Conservation (phyloP, 1,140 invertebrate species). For the Neomicropteryx cornuta region DNA sequence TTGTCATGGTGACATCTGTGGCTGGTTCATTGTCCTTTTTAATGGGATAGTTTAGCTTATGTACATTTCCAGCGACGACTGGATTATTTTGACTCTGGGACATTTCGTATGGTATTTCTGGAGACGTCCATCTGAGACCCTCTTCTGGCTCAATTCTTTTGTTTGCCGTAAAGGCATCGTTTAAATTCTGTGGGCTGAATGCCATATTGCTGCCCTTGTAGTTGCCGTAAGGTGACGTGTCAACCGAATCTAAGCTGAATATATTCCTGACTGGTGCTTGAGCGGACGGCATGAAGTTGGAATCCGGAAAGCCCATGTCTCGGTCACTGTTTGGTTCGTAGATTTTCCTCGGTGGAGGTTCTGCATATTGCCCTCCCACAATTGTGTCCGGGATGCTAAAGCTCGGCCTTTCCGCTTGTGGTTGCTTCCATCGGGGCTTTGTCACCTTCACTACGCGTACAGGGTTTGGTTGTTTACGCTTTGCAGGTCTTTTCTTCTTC, state of each 20-base stretch:
- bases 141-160: no score
- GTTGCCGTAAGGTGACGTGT: slow-evolving; percentile 31
- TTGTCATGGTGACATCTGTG: slow-evolving; percentile 11
- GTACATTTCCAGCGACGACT: slow-evolving; percentile 6
- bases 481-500: slow-evolving; percentile 17
- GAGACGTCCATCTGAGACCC: no score
- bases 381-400: no score
- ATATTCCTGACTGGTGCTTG: slow-evolving; percentile 16
- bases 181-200: slow-evolving; percentile 38
- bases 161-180: slow-evolving; percentile 30
- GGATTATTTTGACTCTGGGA: slow-evolving; percentile 9
- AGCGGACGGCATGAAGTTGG: slow-evolving; percentile 14
- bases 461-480: slow-evolving; percentile 7
- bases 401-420: no score
- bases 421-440: no score
- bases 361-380: slow-evolving; percentile 33
- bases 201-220: slow-evolving; percentile 38
- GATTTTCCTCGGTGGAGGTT: slow-evolving; percentile 29
- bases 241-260: slow-evolving; percentile 18
- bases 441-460: slow-evolving; percentile 8
- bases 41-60: neutral
- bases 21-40: slow-evolving; percentile 4
- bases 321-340: slow-evolving; percentile 17
- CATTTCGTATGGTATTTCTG: slow-evolving; percentile 4
- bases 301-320: slow-evolving; percentile 18